Percentiles rank a stretch among this genome's conserved stretches.
Evolutionary conservation across 2,888 invertebrate species (phyloP).

Genomic region (Leucophenga montana): DNA sequence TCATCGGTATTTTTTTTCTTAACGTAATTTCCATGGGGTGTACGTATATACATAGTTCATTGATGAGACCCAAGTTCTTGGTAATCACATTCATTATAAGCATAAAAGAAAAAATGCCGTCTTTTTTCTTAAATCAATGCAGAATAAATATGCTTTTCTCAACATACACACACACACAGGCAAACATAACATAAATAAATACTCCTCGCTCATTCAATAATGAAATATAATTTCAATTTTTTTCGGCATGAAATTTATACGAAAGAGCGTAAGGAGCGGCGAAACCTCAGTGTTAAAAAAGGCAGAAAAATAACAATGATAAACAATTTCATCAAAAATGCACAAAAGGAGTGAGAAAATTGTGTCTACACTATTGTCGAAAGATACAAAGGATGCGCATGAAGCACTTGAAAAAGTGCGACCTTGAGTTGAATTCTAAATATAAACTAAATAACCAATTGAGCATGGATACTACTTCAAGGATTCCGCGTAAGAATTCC

Average conservation of each 20-base stretch:
- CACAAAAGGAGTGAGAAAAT: constrained; percentile 49
- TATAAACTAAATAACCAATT: constrained; percentile 66
- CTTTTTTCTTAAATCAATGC: too few relatives aligned
- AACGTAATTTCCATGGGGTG: too few relatives aligned
- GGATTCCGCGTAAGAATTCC: neutral
- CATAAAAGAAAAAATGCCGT: too few relatives aligned
- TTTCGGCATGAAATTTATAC: too few relatives aligned
- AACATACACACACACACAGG: too few relatives aligned
- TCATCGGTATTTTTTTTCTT: too few relatives aligned
- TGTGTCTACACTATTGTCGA: constrained; percentile 30
- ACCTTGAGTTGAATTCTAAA: constrained; percentile 44
- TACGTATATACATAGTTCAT: too few relatives aligned
- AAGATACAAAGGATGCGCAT: constrained; percentile 42
- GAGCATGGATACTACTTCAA: constrained; percentile 40
- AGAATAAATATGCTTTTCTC: too few relatives aligned
- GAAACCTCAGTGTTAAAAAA: constrained; percentile 15
- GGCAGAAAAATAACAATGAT: constrained; percentile 59
- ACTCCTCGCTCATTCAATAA: too few relatives aligned
- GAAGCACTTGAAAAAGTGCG: constrained; percentile 44
- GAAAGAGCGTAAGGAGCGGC: neutral
- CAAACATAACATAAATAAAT: too few relatives aligned
- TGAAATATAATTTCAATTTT: constrained; percentile 33
- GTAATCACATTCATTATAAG: too few relatives aligned
- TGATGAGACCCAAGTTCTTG: too few relatives aligned
- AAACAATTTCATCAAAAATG: constrained; percentile 60